phyloP scores from a whole-genome alignment of 2,113 vertebrate species.

The Alces alces region DNA sequence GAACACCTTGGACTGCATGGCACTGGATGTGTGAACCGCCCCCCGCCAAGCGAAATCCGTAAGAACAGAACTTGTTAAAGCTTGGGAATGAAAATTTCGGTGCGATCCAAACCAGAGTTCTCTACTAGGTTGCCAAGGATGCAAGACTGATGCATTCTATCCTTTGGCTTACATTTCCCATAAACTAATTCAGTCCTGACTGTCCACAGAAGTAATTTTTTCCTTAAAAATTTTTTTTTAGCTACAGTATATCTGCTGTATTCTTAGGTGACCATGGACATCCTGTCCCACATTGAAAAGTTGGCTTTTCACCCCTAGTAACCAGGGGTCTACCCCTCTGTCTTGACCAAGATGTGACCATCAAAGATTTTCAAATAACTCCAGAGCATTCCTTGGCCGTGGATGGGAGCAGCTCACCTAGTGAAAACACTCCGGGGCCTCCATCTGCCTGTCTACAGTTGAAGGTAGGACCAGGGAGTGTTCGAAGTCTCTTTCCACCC shows the following conservation, averaged over 20 bases:
- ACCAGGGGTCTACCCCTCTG: background rate
- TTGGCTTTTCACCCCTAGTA: background rate
- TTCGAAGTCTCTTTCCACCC: background rate
- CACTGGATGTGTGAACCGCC: background rate
- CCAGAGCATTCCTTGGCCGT: background rate
- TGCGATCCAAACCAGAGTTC: background rate
- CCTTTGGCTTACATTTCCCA: background rate
- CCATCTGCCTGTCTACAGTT: background rate
- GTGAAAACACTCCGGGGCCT: background rate
- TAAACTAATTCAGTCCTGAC: background rate
- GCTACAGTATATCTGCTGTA: background rate
- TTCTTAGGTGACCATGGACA: background rate
- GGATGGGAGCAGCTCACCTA: background rate
- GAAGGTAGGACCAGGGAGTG: background rate
- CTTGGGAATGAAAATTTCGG: background rate
- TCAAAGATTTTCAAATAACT: background rate
- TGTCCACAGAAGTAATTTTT: background rate
- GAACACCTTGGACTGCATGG: background rate
- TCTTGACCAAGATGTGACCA: background rate
- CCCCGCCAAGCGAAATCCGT: background rate
- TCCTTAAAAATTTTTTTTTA: background rate
- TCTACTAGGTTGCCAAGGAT: background rate
- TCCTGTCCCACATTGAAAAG: background rate
- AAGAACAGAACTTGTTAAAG: background rate
- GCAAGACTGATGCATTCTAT: background rate